phyloP scores from a whole-genome alignment of 1,140 invertebrate genomes.

The Colletes gigas region DNA sequence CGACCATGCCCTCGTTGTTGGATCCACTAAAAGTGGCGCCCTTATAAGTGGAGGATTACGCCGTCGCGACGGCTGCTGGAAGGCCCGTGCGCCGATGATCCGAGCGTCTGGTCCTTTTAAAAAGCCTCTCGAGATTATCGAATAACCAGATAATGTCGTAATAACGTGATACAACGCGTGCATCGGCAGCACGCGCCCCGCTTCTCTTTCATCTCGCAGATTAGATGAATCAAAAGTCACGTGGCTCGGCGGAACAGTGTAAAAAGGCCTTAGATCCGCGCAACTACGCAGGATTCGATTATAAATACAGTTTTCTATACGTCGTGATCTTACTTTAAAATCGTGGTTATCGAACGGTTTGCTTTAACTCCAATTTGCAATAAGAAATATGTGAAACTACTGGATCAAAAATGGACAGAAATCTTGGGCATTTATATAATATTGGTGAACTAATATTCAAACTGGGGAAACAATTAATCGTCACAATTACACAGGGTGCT shows the following conservation, averaged over 20 bases:
- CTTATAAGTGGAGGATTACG: conserved; percentile 41
- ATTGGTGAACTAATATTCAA: no score
- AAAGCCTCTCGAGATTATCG: conserved; percentile 53
- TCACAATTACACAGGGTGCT: no score
- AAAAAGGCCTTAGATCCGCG: background rate
- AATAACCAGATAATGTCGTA: conserved; percentile 43
- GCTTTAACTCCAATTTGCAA: no score
- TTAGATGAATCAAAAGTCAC: conserved; percentile 35
- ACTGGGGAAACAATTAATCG: no score
- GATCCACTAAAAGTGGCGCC: conserved; percentile 48
- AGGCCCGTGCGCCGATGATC: conserved; percentile 48
- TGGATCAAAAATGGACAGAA: no score
- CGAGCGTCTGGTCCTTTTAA: conserved; percentile 54
- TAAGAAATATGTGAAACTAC: no score
- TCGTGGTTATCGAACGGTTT: no score
- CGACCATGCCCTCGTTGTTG: conserved; percentile 5
- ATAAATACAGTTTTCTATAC: conserved; percentile 12
- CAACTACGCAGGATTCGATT: background rate
- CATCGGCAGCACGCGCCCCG: conserved; percentile 42
- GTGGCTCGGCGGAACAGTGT: background rate
- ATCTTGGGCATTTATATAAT: no score
- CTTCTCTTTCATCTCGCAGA: conserved; percentile 23
- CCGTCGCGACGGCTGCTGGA: conserved; percentile 41
- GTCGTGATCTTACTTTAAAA: no score
- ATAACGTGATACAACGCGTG: conserved; percentile 40